Conservation (phyloP, 2,888 invertebrate species). For the Drosophila picticornis region DNA sequence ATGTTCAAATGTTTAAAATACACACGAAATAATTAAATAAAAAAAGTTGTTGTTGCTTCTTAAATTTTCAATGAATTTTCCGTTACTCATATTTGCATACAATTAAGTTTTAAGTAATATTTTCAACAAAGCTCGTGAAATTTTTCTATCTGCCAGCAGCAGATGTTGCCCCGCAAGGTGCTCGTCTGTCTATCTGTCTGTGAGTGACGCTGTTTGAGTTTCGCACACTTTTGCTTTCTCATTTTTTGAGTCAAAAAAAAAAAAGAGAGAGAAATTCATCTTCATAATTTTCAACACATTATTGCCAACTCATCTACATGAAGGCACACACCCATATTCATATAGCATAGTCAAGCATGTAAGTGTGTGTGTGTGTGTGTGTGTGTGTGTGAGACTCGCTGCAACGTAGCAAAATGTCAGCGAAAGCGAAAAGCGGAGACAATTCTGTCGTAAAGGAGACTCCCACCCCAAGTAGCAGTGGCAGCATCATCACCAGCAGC, state of each 20-base stretch:
- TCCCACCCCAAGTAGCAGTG: conserved; percentile 12
- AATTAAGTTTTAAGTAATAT: neutral
- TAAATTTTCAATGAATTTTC: conserved; percentile 15
- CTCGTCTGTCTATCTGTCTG: conserved; percentile 4
- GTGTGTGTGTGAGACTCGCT: neutral
- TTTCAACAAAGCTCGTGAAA: neutral
- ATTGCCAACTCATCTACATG: conserved; percentile 72
- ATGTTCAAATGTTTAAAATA: neutral
- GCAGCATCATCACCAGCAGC: conserved; percentile 25
- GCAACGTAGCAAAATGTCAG: conserved; percentile 64
- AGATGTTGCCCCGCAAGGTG: conserved; percentile 31
- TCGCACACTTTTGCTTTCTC: conserved; percentile 18
- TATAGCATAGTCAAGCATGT: conserved; percentile 10
- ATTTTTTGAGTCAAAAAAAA: conserved; percentile 27
- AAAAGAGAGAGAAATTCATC: conserved; percentile 61
- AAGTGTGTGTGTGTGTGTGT: conserved; percentile 19
- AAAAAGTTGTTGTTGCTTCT: neutral
- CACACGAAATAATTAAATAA: neutral
- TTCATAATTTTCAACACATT: conserved; percentile 78
- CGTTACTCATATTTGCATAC: neutral
- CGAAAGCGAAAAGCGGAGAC: conserved; percentile 72
- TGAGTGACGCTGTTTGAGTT: conserved; percentile 53
- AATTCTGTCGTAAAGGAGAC: conserved; percentile 42
- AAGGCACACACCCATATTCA: conserved; percentile 36
- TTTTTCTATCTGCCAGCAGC: conserved; percentile 26